Evolutionary conservation across 2,888 invertebrate genomes (phyloP).

Genomic region (Dynastes grantii): DNA sequence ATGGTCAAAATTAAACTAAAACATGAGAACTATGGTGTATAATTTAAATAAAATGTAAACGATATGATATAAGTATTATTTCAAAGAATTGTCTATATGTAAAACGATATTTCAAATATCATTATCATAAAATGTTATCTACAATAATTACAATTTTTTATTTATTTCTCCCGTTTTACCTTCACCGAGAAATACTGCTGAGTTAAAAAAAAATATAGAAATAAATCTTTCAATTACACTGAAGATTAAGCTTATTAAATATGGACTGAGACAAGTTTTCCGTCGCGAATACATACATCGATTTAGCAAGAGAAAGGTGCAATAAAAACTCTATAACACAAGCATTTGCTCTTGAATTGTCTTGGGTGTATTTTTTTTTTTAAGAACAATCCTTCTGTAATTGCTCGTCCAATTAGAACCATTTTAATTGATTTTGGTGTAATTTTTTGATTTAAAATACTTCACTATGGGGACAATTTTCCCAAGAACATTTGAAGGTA

Average conservation of each 20-base stretch:
- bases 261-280: not conserved
- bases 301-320: not conserved
- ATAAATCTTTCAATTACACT: slow-evolving; percentile 53
- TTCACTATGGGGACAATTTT: too few relatives aligned
- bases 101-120: slow-evolving; percentile 51
- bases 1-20: slow-evolving; percentile 4
- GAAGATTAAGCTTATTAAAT: slow-evolving; percentile 53
- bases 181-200: not conserved
- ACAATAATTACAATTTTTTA: slow-evolving; percentile 30
- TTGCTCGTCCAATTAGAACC: too few relatives aligned
- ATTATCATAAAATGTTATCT: slow-evolving; percentile 51
- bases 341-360: too few relatives aligned
- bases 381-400: not conserved
- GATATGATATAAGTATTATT: slow-evolving; percentile 46
- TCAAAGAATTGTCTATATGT: slow-evolving; percentile 49
- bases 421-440: too few relatives aligned
- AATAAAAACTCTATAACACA: too few relatives aligned
- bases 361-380: not conserved
- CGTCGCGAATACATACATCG: not conserved
- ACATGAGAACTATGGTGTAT: slow-evolving; percentile 19
- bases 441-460: too few relatives aligned
- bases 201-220: slow-evolving; percentile 11
- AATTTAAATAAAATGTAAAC: slow-evolving; percentile 34
- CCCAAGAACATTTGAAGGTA: too few relatives aligned
- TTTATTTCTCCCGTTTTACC: not conserved